A percentile compares a stretch with the other conserved stretches of the same genome.
Evolutionary conservation across 2,113 vertebrate genomes (phyloP).

Genomic region (Corythoichthys intestinalis): DNA sequence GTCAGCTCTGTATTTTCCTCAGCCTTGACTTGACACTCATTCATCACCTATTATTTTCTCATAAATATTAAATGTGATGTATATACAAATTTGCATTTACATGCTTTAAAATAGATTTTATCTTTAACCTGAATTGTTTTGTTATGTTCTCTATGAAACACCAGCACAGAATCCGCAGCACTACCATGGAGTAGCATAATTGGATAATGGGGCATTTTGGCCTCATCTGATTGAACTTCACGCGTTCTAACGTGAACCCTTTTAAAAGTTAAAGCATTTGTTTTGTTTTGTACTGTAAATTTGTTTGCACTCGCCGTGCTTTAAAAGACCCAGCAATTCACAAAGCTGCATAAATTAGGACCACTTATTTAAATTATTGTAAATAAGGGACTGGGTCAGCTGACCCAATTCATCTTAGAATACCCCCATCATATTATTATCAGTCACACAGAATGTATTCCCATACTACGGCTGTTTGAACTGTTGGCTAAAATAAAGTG

Average conservation of each 20-base stretch:
- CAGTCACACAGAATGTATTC: too few relatives aligned
- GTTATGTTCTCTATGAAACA: not conserved
- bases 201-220: not conserved
- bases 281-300: constrained; percentile 50
- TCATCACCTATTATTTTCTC: not conserved
- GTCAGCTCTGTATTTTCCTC: not conserved
- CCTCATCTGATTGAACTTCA: not conserved
- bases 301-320: constrained; percentile 8
- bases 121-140: constrained; percentile 1
- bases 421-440: too few relatives aligned
- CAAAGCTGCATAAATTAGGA: constrained; percentile 20
- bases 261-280: not conserved
- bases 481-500: too few relatives aligned
- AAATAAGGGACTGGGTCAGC: constrained; percentile 21
- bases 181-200: not conserved
- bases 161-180: not conserved
- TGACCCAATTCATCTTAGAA: constrained; percentile 14
- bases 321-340: constrained; percentile 3
- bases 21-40: not conserved
- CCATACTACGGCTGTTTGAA: too few relatives aligned
- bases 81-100: constrained; percentile 1
- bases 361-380: constrained; percentile 37
- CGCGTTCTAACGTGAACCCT: constrained; percentile 7
- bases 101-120: not conserved
- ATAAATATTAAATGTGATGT: not conserved